Evolutionary conservation across 2,888 invertebrate genomes (phyloP), one percentile per base, ranked within the genome.

Genomic region (Siphlonurus alternatus): DNA sequence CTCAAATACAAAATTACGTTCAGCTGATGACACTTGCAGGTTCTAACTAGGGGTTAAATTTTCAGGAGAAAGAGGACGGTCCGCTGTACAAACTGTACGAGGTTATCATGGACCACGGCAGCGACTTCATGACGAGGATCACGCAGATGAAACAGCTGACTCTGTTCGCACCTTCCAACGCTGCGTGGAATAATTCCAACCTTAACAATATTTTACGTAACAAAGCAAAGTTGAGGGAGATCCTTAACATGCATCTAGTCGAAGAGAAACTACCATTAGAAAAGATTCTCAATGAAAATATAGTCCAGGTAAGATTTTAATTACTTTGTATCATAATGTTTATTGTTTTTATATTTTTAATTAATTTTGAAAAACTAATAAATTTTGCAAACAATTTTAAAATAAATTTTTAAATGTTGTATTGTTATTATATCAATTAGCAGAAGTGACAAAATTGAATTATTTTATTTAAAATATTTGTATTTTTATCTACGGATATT

Each of bases 151-250:
- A 83, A 65, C 87, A 89, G 69, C 81, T 92, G 23, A 94, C 94
- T 2, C 80, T 94, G 65, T 89, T 94, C 74, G 93, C 92, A 1
- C 94, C 94, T 0, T 90, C 89, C 71, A 93, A 94, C 73, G 87
- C 87, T 67, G 93, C 93, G 18, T 88, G 92, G 85, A 82, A 83
- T 61, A 84, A 86, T 68, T 81, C 84, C 61, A 84, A 84, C 67
- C 82, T 91, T n/a, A 82, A 85, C 70, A 82, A 84, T 71, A 80
- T 90, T 53, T 68, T 77, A 20, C 73, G 82, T 67, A 85, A 91
- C 73, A 83, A 83, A 69, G 80, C 84, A 66, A 84, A 83, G 69
- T 80, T 92, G 72, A 80, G 80, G 67, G 88, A 92, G 67, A 87
- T 93, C 70, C 76, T 93, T 63, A 86, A 86, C 70, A 82, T 93